A percentile compares a stretch with the other conserved stretches of the same genome.
Conservation (phyloP, 2,113 vertebrate genomes). For the Mionectes macconnelli region DNA sequence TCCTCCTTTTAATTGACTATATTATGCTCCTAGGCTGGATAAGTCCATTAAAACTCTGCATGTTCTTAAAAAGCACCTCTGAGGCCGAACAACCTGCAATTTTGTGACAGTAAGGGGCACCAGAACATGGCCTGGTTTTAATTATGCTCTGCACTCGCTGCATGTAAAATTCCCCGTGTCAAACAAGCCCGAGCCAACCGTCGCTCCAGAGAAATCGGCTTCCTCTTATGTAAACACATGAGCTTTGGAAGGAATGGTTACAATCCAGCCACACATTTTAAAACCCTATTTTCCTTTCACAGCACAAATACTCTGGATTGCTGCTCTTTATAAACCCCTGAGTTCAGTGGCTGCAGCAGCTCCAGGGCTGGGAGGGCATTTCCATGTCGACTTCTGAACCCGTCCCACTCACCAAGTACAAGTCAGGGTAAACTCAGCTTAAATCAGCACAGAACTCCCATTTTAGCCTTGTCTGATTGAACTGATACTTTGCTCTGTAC, state of each 20-base stretch:
- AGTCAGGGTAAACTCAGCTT: background rate
- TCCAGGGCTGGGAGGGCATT: background rate
- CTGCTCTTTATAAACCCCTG: background rate
- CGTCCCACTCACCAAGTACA: background rate
- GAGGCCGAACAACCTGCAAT: background rate
- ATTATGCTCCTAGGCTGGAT: background rate
- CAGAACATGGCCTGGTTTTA: constrained; percentile 49
- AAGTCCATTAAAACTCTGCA: constrained; percentile 3
- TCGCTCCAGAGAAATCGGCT: constrained; percentile 40
- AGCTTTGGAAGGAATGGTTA: constrained; percentile 24
- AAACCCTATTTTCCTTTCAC: background rate
- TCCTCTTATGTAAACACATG: constrained; percentile 39
- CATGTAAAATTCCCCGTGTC: constrained; percentile 8
- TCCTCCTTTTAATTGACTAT: background rate
- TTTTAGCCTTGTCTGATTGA: background rate
- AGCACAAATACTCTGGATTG: background rate
- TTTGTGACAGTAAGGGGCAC: constrained; percentile 48
- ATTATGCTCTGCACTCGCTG: constrained; percentile 44
- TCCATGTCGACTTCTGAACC: background rate
- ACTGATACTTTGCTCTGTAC: background rate
- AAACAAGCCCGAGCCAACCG: background rate
- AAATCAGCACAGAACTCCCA: background rate
- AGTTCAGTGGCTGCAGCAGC: background rate
- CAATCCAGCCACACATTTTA: constrained; percentile 9
- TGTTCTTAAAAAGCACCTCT: constrained; percentile 35